Conservation (phyloP, 1,140 invertebrate species). For the Lordiphosa clarofinis region DNA sequence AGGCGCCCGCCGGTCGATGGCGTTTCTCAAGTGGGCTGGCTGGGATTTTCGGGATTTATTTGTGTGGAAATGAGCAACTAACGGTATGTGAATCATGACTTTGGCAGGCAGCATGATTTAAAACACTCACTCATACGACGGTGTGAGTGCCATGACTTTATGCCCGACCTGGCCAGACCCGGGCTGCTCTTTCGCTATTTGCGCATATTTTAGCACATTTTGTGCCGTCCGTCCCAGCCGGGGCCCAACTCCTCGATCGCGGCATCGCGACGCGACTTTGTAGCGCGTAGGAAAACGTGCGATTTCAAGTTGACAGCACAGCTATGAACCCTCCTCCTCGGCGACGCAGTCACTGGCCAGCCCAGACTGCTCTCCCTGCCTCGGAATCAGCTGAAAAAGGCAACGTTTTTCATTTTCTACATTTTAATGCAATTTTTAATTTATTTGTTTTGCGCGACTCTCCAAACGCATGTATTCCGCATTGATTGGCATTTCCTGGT, state of each 20-base stretch:
- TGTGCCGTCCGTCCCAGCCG: conserved; percentile 30
- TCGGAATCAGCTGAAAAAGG: conserved; percentile 69
- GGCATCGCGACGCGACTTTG: conserved; percentile 63
- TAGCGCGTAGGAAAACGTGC: conserved; percentile 75
- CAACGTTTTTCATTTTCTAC: conserved; percentile 77
- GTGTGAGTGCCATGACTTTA: conserved; percentile 50
- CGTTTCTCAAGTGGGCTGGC: conserved; percentile 47
- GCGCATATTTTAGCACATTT: conserved; percentile 78
- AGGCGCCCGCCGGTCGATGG: conserved; percentile 53
- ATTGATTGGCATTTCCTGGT: conserved; percentile 79
- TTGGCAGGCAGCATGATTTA: conserved; percentile 78
- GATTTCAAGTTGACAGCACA: conserved; percentile 74
- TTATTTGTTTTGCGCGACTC: conserved; percentile 65
- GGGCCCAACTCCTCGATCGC: conserved; percentile 34
- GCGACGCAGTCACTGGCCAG: background rate
- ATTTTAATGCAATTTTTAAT: conserved; percentile 78
- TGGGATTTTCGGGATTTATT: conserved; percentile 69
- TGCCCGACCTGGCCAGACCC: conserved; percentile 28
- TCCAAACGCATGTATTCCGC: conserved; percentile 65
- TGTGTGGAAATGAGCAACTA: conserved; percentile 78
- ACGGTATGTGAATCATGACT: conserved; percentile 79
- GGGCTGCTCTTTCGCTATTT: conserved; percentile 49
- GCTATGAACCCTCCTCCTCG: conserved; percentile 59
- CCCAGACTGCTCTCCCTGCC: conserved; percentile 16
- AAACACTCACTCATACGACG: conserved; percentile 70